These are phyloP conservation scores for Myopa testacea DNA, from an alignment of 2,888 invertebrate genomes.

Conservation along the genomic window DNA sequence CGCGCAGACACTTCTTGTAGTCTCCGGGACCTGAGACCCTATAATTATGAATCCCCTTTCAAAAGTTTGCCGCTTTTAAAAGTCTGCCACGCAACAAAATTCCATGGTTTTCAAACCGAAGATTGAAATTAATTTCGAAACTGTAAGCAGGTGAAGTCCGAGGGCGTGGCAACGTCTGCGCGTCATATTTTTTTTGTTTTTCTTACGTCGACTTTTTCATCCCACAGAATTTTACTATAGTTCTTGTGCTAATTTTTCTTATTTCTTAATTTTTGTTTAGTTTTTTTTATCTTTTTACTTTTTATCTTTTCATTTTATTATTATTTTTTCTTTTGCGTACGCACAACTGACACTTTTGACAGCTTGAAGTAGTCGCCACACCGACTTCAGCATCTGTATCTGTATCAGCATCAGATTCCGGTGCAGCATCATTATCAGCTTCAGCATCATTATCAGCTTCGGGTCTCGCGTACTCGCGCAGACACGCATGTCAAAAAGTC, in stretches of 20 bases:
- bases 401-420: too few species aligned
- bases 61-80: background rate
- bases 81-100: background rate
- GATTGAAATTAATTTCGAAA: conserved; percentile 31
- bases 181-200: too few species aligned
- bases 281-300: background rate
- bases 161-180: background rate
- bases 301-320: too few species aligned
- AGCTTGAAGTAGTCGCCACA: conserved; percentile 43
- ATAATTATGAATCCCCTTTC: conserved; percentile 16
- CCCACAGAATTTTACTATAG: background rate
- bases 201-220: background rate
- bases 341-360: conserved; percentile 48
- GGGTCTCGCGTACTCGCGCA: background rate
- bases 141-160: conserved; percentile 12
- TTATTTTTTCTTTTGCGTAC: background rate
- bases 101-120: conserved; percentile 20
- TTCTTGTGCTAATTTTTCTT: background rate
- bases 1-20: background rate
- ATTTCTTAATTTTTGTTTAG: background rate
- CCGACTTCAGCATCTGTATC: conserved; percentile 3
- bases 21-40: conserved; percentile 17
- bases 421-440: background rate
- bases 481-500: conserved; percentile 17
- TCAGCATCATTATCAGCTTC: background rate